Percentiles rank a stretch among this genome's conserved stretches.
phyloP scores from a whole-genome alignment of 2,888 invertebrate species.

The Esperia sulphurella region DNA sequence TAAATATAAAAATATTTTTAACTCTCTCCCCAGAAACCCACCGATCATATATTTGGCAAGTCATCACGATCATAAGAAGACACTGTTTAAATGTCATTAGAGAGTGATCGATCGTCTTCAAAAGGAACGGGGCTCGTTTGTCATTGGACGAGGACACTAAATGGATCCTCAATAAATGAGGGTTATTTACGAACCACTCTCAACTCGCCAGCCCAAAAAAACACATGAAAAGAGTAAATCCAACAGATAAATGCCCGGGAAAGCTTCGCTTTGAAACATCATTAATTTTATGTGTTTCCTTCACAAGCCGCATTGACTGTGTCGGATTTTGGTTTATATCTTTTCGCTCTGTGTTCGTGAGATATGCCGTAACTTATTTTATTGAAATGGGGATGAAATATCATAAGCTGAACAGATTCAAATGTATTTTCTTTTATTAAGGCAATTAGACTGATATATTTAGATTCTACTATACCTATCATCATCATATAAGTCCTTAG shows the following conservation, averaged over 20 bases:
- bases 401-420: no score
- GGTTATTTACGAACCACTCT: constrained; percentile 62
- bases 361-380: no score
- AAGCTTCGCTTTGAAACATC: constrained; percentile 56
- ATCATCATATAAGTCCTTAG: no score
- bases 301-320: constrained; percentile 10
- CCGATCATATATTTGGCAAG: constrained; percentile 25
- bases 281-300: constrained; percentile 51
- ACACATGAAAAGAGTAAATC: constrained; percentile 57
- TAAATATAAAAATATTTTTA: no score
- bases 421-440: no score
- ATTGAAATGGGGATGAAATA: no score
- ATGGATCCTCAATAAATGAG: constrained; percentile 56
- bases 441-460: no score
- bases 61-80: constrained; percentile 35
- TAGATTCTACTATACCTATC: no score
- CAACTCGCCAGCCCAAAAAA: constrained; percentile 43
- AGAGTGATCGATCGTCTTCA: constrained; percentile 56
- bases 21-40: not conserved
- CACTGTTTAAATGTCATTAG: constrained; percentile 63
- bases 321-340: not conserved
- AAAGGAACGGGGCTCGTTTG: constrained; percentile 62
- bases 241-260: constrained; percentile 51
- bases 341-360: not conserved
- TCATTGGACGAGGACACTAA: constrained; percentile 59